Conservation (phyloP, 2,113 vertebrate species). For the Neoarius graeffei region DNA sequence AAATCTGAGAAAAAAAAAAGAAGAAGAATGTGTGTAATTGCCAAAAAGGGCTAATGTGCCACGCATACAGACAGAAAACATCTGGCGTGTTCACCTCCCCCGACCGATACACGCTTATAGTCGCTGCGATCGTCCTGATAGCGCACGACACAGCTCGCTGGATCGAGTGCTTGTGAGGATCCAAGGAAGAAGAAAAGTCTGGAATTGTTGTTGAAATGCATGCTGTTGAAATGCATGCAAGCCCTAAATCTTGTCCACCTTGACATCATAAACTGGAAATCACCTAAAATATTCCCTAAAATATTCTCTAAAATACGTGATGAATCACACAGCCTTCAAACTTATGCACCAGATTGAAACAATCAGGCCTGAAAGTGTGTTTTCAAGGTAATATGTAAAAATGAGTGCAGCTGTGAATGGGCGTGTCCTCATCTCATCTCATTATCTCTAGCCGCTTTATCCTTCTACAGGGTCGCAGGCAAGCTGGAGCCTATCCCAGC, state of each 20-base stretch:
- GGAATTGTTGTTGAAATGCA: not conserved
- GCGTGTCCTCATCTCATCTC: too few relatives aligned
- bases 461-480: too few relatives aligned
- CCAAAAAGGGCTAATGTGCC: constrained; percentile 11
- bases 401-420: not conserved
- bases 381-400: not conserved
- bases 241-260: not conserved
- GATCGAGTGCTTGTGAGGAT: not conserved
- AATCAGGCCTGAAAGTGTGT: not conserved
- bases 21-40: constrained; percentile 5
- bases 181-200: not conserved
- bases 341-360: not conserved
- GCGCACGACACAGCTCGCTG: not conserved
- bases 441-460: too few relatives aligned
- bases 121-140: constrained; percentile 61
- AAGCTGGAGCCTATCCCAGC: too few relatives aligned
- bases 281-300: not conserved
- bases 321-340: not conserved
- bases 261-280: constrained; percentile 13
- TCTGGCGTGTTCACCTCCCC: constrained; percentile 60
- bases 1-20: not conserved
- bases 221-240: not conserved
- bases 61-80: constrained; percentile 55
- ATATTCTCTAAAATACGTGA: not conserved
- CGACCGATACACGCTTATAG: constrained; percentile 55